Base-by-base conservation (phyloP, 2,888 invertebrate genomes). In the Brachynemurus nebulosus region DNA sequence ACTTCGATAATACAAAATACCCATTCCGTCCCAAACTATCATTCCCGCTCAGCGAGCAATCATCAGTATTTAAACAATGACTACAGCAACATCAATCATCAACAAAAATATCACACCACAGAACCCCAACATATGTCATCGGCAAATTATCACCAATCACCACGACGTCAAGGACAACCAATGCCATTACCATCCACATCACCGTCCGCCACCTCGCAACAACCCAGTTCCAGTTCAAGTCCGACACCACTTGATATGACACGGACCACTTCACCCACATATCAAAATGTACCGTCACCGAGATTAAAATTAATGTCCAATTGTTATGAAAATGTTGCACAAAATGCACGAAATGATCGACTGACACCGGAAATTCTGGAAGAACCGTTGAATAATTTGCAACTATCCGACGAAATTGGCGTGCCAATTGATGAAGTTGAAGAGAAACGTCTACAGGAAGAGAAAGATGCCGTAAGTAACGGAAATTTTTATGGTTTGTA, bases 391-490 rank as follows among this genome's bases (percentile, higher is more conserved):
- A 58, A 63, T 48, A 11, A 17, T 36, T 14, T 17, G n/a, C 59
- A 62, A 43, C 55, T 64, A 36, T 55, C 55, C 19, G 49, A 51
- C 37, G 68, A 68, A 48, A 62, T 70, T 14, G 70, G 70, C 1
- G 50, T 72, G 38, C 69, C 71, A 1, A 53, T 68, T 27, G 66
- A 69, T 43, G 70, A 71, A 55, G 59, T 69, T 45, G 67, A 70
- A 38, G 74, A 76, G 54, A 71, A 69, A 51, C 70, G 71, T 53
- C 61, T 80, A 40, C 85, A 85, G 59, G 83, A 85, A 59, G 74
- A 77, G 55, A 74, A 75, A 50, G 83, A 83, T 65, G 81, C 80
- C 59, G 81, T 79, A 54, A 56, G 65, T 57, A n/a, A n/a, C n/a
- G n/a, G n/a, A n/a, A n/a, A n/a, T n/a, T n/a, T n/a, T n/a, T n/a